These are phyloP conservation scores for Irena cyanogastra DNA, from an alignment of 2,113 vertebrate genomes.

Conservation along the genomic window DNA sequence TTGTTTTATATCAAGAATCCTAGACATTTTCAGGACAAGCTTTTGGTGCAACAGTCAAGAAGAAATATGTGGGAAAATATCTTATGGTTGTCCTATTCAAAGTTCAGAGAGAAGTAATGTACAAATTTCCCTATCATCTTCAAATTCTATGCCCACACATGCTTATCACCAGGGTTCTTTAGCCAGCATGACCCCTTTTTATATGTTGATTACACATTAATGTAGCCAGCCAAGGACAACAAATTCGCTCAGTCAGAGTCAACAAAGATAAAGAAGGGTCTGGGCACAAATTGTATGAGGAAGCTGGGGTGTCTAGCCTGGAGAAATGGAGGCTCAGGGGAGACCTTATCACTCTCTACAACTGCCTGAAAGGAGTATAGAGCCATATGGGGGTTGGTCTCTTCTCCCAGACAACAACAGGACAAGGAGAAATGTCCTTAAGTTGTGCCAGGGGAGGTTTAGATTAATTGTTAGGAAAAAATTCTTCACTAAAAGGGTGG, in stretches of 20 bases:
- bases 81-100: neutral
- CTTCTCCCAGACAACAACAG: neutral
- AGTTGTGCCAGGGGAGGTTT: neutral
- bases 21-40: neutral
- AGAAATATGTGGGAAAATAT: neutral
- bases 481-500: neutral
- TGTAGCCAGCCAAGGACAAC: neutral
- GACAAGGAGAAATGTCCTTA: neutral
- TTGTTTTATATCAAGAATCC: neutral
- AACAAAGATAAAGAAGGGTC: neutral
- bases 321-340: neutral
- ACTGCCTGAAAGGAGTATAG: neutral
- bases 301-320: neutral
- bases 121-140: neutral
- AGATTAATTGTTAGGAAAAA: neutral
- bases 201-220: neutral
- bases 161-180: neutral
- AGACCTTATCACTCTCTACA: neutral
- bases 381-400: accelerated
- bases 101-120: neutral
- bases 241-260: neutral
- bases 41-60: neutral
- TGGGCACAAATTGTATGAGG: neutral
- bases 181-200: neutral
- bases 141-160: neutral